Evolutionary conservation across 1,140 invertebrate species (phyloP), one percentile per base, ranked within the genome.

Genomic region (Onthophagus taurus): DNA sequence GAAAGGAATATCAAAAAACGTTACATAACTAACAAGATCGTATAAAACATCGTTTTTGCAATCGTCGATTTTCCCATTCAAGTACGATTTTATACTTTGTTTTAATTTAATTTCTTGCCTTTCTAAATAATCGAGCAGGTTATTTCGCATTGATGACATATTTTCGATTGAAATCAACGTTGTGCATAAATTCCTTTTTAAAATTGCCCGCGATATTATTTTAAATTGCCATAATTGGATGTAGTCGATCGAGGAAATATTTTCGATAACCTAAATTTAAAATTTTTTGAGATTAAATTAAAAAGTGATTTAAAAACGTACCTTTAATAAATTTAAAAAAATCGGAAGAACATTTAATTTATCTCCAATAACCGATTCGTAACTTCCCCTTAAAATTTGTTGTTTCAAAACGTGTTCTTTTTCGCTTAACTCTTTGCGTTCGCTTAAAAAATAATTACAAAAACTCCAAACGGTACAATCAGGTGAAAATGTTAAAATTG

Each of bases 291-390:
- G 4, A 29, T 38, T 26, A 44, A 44, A 31, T 34, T 5, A 19
- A 16, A 17, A 44, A 19, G 17, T 11, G 4, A 34, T 34, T 24
- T n/a, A 18, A 17, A 21, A 19, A 55, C 70, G 61, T 47, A 81
- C 82, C 67, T 83, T 80, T 44, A 81, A 65, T 36, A 86, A 72
- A 11, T 72, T 72, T 3, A 83, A 67, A 73, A 82, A 86, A 42
- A 85, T 71, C 3, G 83, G 77, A 46, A 94, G 62, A 13, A 87
- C 72, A 56, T 81, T 81, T 38, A 89, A 67, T 60, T 89, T 89
- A 64, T 95, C 89, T 57, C 82, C 80, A 1, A 87, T 78, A 0
- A 90, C 80, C 47, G 87, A 91, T 60, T 92, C 87, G 56, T 91
- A 90, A 21, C 88, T 78, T 17, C 89, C 67, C 55, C 79, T 76